Evolutionary conservation across 2,113 vertebrate genomes (phyloP), one percentile per base, ranked within the genome.

Genomic region (Podarcis cretensis): DNA sequence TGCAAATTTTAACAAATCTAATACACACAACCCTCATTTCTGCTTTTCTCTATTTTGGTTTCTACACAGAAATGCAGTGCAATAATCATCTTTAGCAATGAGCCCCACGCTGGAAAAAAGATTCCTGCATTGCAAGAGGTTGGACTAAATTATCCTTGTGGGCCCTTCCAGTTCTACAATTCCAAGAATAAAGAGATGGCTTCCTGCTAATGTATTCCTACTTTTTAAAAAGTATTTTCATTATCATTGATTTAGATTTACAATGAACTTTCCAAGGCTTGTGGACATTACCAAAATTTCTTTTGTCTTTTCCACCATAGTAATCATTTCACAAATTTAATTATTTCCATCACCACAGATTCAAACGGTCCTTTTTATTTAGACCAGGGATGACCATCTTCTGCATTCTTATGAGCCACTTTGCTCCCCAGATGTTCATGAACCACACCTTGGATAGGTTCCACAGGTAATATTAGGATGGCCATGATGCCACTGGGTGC

Each of bases 11-110:
- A 5, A 30, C 48, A 5, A 79, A 54, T 79, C 12, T 54, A 40
- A 43, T 40, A 77, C 21, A 25, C 25, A 89, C 32, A 14, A 2
- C 92, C 92, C 89, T 27, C 80, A 74, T 37, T 63, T 83, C 73
- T 2, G 0, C 63, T 63, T 2, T 65, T 87, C 37, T 0, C 0
- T 5, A 5, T 81, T 89, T 83, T 77, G 74, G 73, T 30, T 91
- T 68, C 6, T 7, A 27, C 37, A 21, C 3, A 78, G 23, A 14
- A 35, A 9, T 6, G 8, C n/a, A 88, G 65, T 21, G n/a, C 74
- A 54, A 6, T 57, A 77, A 90, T 89, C 74, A 90, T 87, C 90
- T 83, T 54, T 65, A 54, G 6, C 84, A 75, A 80, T 85, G 86
- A 66, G 48, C 48, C 48, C 48, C 48, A 48, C 2, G 9, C 48